phyloP scores from a whole-genome alignment of 53 echinoderm and acorn worm genomes.

The Astropecten irregularis region DNA sequence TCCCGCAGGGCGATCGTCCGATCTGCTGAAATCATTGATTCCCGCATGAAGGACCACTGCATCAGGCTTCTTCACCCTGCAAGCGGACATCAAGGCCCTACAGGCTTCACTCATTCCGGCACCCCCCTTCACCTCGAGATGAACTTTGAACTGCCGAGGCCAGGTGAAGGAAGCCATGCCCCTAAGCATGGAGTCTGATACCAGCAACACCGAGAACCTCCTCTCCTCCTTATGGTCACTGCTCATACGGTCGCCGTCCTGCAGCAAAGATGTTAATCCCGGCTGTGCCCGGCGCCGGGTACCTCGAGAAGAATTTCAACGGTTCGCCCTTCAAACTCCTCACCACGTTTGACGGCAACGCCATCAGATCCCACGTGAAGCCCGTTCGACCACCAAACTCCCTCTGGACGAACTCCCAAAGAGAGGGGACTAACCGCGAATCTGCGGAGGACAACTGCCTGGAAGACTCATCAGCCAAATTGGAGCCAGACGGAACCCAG shows the following conservation, averaged over 20 bases:
- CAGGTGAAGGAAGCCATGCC: background rate
- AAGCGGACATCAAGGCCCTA: background rate
- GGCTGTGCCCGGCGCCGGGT: background rate
- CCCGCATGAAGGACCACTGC: background rate
- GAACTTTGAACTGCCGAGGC: background rate
- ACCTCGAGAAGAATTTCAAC: background rate
- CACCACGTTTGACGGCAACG: background rate
- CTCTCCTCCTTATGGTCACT: background rate
- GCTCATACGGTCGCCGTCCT: too few species aligned
- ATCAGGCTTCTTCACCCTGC: background rate
- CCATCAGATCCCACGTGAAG: background rate
- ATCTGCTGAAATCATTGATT: background rate
- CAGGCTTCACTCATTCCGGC: background rate
- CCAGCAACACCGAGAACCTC: background rate
- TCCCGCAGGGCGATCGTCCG: background rate
- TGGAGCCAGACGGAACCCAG: background rate
- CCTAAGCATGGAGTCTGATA: conserved; percentile 9
- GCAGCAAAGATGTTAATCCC: conserved; percentile 2
- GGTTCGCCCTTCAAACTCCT: background rate
- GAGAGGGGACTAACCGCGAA: background rate
- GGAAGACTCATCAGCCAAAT: background rate
- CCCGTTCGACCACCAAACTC: background rate
- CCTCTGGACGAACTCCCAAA: background rate
- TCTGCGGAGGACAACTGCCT: background rate
- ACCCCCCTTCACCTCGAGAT: background rate